A percentile compares a stretch with the other conserved stretches of the same genome.
phyloP scores from a whole-genome alignment of 2,113 vertebrate species.

The Sinocyclocheilus rhinocerous region DNA sequence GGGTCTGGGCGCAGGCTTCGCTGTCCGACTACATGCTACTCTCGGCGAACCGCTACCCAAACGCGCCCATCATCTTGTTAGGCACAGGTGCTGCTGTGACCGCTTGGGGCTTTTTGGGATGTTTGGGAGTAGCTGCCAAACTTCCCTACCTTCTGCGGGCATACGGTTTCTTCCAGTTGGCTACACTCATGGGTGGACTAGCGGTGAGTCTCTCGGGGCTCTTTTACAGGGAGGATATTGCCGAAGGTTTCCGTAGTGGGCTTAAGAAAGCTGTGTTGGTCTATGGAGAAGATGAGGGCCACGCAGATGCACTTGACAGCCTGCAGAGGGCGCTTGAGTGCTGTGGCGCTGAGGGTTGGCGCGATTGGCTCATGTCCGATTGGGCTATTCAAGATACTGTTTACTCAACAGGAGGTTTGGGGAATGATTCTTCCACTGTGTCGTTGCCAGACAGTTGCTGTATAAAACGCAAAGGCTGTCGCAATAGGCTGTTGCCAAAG shows the following conservation, averaged over 20 bases:
- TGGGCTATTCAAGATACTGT: conserved; percentile 76
- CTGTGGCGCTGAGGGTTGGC: conserved; percentile 85
- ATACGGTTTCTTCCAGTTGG: conserved; percentile 81
- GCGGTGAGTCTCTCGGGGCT: conserved; percentile 81
- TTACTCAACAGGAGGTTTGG: conserved; percentile 52
- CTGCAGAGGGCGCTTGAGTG: conserved; percentile 82
- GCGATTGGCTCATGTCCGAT: conserved; percentile 82
- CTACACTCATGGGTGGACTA: conserved; percentile 77
- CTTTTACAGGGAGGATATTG: conserved; percentile 81
- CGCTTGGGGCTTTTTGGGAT: conserved; percentile 87
- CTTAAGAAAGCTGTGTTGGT: conserved; percentile 76
- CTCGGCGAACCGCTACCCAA: conserved; percentile 79
- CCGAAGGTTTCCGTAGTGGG: conserved; percentile 82
- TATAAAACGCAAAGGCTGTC: conserved; percentile 76
- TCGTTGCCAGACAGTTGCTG: conserved; percentile 89
- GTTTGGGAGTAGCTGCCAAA: conserved; percentile 83
- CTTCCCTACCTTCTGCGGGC: conserved; percentile 79
- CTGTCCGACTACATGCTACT: conserved; percentile 82
- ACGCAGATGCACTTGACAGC: conserved; percentile 81
- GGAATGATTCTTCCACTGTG: conserved; percentile 64
- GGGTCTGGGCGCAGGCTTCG: conserved; percentile 83
- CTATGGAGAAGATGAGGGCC: conserved; percentile 81
- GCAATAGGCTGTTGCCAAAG: conserved; percentile 70
- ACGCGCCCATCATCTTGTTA: conserved; percentile 80
- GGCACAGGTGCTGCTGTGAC: conserved; percentile 78